Evolutionary conservation across 1,140 invertebrate species (phyloP), one percentile per base, ranked within the genome.

Genomic region (Eriosoma lanigerum): DNA sequence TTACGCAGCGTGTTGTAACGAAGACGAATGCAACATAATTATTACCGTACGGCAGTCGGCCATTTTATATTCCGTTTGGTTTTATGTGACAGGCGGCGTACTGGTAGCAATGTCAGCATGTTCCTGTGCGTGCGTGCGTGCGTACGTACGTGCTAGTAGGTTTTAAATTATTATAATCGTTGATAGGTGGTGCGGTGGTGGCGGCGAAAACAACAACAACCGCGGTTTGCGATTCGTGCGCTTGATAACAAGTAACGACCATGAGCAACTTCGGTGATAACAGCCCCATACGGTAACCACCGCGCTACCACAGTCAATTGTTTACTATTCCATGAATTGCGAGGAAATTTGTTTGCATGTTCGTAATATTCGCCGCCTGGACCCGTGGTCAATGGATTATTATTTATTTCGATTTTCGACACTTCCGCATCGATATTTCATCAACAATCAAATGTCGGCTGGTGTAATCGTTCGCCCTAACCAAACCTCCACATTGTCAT

Each of bases 281-380:
- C 19, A 19, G 32, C 10, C 9, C 44, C 21, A 21, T 48, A n/a
- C 44, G 44, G 44, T 68, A 24, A 48, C 44, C 54, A 58, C 21
- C 21, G 44, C 32, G 64, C 21, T 4, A 10, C 52, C n/a, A n/a
- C n/a, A 3, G 32, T 38, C 32, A 3, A 38, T 38, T 38, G 21
- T 62, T 78, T 46, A 78, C 75, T 78, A 5, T 78, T 78, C 75
- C 75, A 78, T 78, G 75, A 78, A 78, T 62, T 78, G 75, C 75
- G 75, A 48, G 75, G 56, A 62, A 78, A 78, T 78, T 78, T 62
- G 75, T 78, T 46, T 78, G 56, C 75, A 48, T 56, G 75, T 78
- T 78, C 75, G 46, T 75, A 75, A 58, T 38, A 75, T 58, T 78
- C 56, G 38, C 56, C 56, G 75, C 56, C 56, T 19, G 56, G 38